A percentile compares a stretch with the other conserved stretches of the same genome.
Conservation (phyloP, 2,888 invertebrate genomes). For the Limnephilus rhombicus region DNA sequence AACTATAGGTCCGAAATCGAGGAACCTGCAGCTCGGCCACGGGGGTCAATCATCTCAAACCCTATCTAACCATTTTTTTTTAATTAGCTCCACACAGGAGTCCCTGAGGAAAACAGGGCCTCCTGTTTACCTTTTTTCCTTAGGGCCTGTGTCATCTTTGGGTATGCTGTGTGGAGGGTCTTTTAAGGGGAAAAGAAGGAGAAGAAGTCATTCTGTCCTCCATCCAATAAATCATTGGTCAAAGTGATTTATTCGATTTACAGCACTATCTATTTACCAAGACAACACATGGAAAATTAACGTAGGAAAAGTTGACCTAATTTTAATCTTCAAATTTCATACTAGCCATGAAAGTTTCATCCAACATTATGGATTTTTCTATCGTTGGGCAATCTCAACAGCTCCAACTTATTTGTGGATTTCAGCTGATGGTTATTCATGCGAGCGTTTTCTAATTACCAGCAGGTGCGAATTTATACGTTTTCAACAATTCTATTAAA, state of each 20-base stretch:
- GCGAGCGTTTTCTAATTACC: not conserved
- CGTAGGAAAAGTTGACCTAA: not conserved
- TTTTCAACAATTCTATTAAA: not conserved
- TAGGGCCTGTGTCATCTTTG: too few relatives aligned
- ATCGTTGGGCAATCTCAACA: not conserved
- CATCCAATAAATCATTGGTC: not conserved
- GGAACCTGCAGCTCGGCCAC: not conserved
- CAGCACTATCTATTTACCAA: not conserved
- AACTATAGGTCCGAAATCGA: not conserved
- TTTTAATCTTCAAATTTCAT: not conserved
- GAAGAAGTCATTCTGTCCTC: not conserved
- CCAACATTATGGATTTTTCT: not conserved
- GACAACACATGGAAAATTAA: not conserved
- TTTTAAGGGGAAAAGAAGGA: too few relatives aligned
- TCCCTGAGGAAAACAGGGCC: too few relatives aligned
- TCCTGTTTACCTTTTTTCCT: too few relatives aligned
- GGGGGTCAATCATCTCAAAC: not conserved
- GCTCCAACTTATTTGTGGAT: not conserved
- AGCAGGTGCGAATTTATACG: not conserved
- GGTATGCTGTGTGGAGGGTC: too few relatives aligned
- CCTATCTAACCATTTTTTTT: not conserved
- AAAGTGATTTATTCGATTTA: not conserved
- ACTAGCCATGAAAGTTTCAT: not conserved
- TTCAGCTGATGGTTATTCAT: not conserved
- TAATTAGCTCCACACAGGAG: too few relatives aligned